A percentile compares a stretch with the other conserved stretches of the same genome.
Conservation (phyloP, 2,113 vertebrate genomes). For the Lycaon pictus region DNA sequence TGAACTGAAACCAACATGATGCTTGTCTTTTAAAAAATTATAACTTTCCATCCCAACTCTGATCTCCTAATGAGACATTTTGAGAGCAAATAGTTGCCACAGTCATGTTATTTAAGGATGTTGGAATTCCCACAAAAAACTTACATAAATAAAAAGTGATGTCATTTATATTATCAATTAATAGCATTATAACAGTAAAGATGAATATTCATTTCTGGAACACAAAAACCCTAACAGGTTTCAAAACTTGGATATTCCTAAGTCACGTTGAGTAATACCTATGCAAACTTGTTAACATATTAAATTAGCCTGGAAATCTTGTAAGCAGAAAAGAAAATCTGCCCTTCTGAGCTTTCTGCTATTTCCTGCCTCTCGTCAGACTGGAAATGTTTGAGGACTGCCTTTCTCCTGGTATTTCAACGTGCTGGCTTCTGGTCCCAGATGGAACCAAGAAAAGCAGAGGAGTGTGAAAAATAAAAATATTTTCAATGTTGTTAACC, state of each 20-base stretch:
- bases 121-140: conserved; percentile 26
- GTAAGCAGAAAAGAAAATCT: conserved; percentile 56
- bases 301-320: conserved; percentile 63
- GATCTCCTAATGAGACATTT: conserved; percentile 28
- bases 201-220: conserved; percentile 14
- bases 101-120: conserved; percentile 46
- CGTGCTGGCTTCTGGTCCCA: conserved; percentile 79
- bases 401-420: conserved; percentile 80
- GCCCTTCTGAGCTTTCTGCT: conserved; percentile 69
- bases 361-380: conserved; percentile 74
- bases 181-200: background rate
- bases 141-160: conserved; percentile 2
- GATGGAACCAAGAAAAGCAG: conserved; percentile 82
- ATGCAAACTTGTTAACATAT: conserved; percentile 40
- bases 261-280: conserved; percentile 14
- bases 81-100: background rate
- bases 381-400: conserved; percentile 69
- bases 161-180: conserved; percentile 15
- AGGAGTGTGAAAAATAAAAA: conserved; percentile 85
- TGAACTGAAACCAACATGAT: conserved; percentile 67
- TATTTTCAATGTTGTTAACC: conserved; percentile 83
- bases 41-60: background rate
- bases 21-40: conserved; percentile 21
- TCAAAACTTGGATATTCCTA: conserved; percentile 44
- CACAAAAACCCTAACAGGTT: background rate